These are phyloP conservation scores for Myiozetetes cayanensis DNA, from an alignment of 2,113 vertebrate genomes.

Conservation along the genomic window DNA sequence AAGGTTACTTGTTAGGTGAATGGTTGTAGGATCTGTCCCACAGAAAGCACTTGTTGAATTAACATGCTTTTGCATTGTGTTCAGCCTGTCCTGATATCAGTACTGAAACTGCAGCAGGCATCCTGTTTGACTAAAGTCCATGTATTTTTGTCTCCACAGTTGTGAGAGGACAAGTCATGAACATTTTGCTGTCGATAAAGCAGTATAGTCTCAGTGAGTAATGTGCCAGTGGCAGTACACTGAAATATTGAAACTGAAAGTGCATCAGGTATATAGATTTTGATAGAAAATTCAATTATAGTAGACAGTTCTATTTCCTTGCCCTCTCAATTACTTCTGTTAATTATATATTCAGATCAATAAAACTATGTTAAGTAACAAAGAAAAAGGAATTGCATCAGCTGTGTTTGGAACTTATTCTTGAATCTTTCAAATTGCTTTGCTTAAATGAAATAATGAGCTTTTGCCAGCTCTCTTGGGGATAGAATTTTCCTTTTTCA, in stretches of 20 bases:
- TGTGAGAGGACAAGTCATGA: neutral
- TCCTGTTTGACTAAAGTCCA: neutral
- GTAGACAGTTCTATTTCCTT: neutral
- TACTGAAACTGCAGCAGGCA: neutral
- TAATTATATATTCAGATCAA: conserved; percentile 40
- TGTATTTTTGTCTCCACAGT: neutral
- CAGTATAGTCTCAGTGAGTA: neutral
- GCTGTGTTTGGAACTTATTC: neutral
- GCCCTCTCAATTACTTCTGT: neutral
- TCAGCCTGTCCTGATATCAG: neutral
- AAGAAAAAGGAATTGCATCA: conserved; percentile 2
- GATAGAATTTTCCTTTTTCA: neutral
- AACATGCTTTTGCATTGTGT: neutral
- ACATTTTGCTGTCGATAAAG: neutral
- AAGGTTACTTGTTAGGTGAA: neutral
- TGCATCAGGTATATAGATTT: neutral
- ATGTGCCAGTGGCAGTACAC: neutral
- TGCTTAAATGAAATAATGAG: neutral
- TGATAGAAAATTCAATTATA: conserved; percentile 26
- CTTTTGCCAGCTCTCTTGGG: neutral
- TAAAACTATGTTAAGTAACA: conserved; percentile 16
- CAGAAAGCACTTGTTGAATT: neutral
- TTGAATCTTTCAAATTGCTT: neutral
- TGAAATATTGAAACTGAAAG: neutral
- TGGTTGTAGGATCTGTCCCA: neutral